Base-by-base conservation (phyloP, 2,888 invertebrate genomes). In the Nasonovia ribisnigri region DNA sequence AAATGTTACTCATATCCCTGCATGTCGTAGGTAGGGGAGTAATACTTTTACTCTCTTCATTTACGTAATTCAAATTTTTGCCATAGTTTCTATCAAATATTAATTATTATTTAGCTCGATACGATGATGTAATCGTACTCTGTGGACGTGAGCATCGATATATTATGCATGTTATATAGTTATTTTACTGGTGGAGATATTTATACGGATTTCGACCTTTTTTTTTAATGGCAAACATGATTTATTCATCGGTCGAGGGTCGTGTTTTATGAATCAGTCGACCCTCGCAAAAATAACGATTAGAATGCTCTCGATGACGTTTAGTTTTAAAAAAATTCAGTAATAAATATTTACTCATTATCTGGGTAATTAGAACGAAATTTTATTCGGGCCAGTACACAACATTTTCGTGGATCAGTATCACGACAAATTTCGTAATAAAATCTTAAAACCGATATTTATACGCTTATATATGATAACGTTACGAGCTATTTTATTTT, bases 51-150 rank as follows among this genome's bases (percentile, higher is more conserved):
- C 24, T 90, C 46, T 90, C 26, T 88, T 77, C 77, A 51, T 77
- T 26, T 51, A 77, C 77, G 48, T 36, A 51, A 48, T 77, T 90
- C 36, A 90, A 77, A 90, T 90, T 77, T 20, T 77, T 51, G 48
- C 36, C 36, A 48, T 51, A 29, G 26, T 48, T 90, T 90, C 51
- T 36, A 90, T 48, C 26, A 51, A 51, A 90, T 36, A 90, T 46
- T 77, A 90, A 77, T 51, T 90, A 77, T 36, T 90, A 90, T 67
- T 46, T 46, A 57, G 42, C 10, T 43, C 16, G 48, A 77, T 77
- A 42, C 60, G 0, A 90, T 36, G 6, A 77, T n/a, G 20, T n/a
- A 60, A 90, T 60, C 13, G 16, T 46, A 46, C 90, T 36, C 24
- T 36, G 36, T n/a, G 87, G 24, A 48, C 5, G 48, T 11, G 2